Evolutionary conservation across 2,888 invertebrate genomes (phyloP).

Genomic region (Nemotelus pantherinus): DNA sequence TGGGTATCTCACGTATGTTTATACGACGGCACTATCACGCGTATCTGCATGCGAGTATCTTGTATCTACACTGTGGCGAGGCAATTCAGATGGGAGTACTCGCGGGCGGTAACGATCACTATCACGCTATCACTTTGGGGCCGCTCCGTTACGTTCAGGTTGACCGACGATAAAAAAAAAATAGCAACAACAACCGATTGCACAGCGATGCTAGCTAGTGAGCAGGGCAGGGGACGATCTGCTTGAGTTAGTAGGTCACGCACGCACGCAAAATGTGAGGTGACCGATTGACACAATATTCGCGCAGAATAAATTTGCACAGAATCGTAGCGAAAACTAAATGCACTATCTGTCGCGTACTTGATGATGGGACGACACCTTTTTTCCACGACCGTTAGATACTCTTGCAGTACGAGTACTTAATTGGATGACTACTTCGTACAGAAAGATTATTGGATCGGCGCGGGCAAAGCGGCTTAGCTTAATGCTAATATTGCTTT

Average conservation of each 20-base stretch:
- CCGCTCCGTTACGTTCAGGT: not conserved
- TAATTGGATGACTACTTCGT: no score
- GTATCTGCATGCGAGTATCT: not conserved
- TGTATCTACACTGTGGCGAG: not conserved
- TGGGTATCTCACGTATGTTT: constrained; percentile 19
- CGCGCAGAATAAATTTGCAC: constrained; percentile 11
- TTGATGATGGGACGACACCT: not conserved
- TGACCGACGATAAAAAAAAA: no score
- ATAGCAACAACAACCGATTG: not conserved
- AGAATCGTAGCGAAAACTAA: constrained; percentile 7
- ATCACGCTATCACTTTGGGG: constrained; percentile 30
- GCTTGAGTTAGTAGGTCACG: constrained; percentile 17
- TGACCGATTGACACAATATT: constrained; percentile 43
- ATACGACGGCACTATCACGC: constrained; percentile 30
- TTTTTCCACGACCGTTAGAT: no score
- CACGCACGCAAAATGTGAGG: constrained; percentile 27
- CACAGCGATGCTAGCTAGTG: not conserved
- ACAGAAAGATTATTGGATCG: no score
- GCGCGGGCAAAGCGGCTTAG: no score
- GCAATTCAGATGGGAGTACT: constrained; percentile 22
- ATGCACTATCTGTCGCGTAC: constrained; percentile 2
- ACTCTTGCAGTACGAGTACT: no score
- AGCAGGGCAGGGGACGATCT: not conserved
- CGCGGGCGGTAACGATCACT: constrained; percentile 29
- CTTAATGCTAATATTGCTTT: no score